Evolutionary conservation across 2,888 invertebrate genomes (phyloP).

Genomic region (Plebejus melissa): DNA sequence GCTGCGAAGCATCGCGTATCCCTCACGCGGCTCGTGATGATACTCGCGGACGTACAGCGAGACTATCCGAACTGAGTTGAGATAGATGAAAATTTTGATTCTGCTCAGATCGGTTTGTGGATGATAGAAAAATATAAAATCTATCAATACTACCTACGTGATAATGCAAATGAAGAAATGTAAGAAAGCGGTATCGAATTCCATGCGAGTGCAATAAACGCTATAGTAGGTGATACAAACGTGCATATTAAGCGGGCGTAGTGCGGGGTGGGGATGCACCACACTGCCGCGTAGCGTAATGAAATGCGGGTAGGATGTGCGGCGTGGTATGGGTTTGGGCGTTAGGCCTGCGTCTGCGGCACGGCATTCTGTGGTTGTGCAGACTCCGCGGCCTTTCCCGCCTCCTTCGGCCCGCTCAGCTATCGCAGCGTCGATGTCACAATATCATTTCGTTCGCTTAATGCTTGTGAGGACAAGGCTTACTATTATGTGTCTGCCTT

Average conservation of each 20-base stretch:
- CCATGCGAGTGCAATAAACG: constrained; percentile 25
- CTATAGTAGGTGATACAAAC: constrained; percentile 20
- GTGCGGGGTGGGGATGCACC: constrained; percentile 20
- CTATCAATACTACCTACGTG: constrained; percentile 50
- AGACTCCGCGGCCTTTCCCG: constrained; percentile 62
- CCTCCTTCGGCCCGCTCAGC: constrained; percentile 73
- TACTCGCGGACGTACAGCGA: constrained; percentile 51
- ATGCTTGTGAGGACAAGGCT: constrained; percentile 80
- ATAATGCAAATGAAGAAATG: constrained; percentile 39
- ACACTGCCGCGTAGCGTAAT: constrained; percentile 25
- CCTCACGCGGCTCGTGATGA: constrained; percentile 51
- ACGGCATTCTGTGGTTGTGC: constrained; percentile 63
- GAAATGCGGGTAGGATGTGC: constrained; percentile 56
- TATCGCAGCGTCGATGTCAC: constrained; percentile 69
- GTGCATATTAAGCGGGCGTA: constrained; percentile 18
- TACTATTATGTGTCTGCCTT: constrained; percentile 82
- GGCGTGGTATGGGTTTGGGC: constrained; percentile 51
- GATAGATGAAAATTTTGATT: constrained; percentile 31
- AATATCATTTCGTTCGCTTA: constrained; percentile 72
- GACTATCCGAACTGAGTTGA: constrained; percentile 50
- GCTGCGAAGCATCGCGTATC: constrained; percentile 67
- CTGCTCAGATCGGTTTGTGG: constrained; percentile 49
- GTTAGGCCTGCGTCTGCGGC: constrained; percentile 51
- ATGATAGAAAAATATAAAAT: constrained; percentile 68
- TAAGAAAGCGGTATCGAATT: constrained; percentile 30